Evolutionary conservation across 2,113 vertebrate genomes (phyloP), one percentile per base, ranked within the genome.

Genomic region (Elephas maximus): DNA sequence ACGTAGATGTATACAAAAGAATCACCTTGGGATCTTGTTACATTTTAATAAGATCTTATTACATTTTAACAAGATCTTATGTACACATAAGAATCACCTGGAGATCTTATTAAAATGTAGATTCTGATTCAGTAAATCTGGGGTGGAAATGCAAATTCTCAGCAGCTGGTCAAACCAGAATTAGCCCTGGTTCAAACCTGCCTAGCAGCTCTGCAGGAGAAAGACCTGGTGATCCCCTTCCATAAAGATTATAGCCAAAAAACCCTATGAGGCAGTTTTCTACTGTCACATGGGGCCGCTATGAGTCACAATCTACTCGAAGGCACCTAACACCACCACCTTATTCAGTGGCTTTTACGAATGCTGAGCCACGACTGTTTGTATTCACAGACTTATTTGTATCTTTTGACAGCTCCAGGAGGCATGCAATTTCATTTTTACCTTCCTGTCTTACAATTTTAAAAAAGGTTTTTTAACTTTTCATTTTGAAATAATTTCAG

Each of bases 401-500:
- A 5, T 5, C 21, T n/a, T 60, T 33, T 15, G 57, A 67, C 28
- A 26, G 85, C 85, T 78, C 63, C 3, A 11, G 44, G 90, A 91
- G 78, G 78, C 21, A 15, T 9, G 23, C 1, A 5, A 9, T 83
- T 26, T 65, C 24, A 51, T 88, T 95, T 84, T 79, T 11, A 57
- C 45, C 26, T 77, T 69, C 80, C 60, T 5, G 44, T 82, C 57
- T 28, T n/a, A 65, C n/a, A 37, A 24, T 10, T 71, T 73, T 53
- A 62, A 41, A 48, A 48, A 74, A 37, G 20, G 20, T 45, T 95
- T n/a, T 76, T n/a, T 26, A 93, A 20, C 67, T 53, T 91, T 92
- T 71, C 48, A 86, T 86, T 76, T 81, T 45, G 67, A 97, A 91
- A 91, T 88, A 28, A 67, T 86, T 91, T 93, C 67, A 83, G 63